A percentile compares a stretch with the other conserved stretches of the same genome.
phyloP scores from a whole-genome alignment of 2,113 vertebrate species.

The Nematolebias whitei region DNA sequence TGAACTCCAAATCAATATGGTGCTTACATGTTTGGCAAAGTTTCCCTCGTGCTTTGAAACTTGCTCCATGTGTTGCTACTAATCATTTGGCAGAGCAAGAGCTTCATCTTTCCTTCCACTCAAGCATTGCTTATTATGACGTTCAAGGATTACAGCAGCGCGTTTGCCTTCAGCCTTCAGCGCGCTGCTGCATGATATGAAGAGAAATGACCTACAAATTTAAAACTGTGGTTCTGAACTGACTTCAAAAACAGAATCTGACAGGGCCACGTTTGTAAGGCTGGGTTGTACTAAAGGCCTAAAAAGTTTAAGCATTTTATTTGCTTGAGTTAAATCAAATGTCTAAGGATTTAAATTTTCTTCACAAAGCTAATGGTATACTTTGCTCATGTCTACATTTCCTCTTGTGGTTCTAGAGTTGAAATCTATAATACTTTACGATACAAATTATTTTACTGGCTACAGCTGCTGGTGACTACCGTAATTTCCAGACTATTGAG shows the following conservation, averaged over 20 bases:
- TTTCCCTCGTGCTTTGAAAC: slow-evolving; percentile 23
- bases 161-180: slow-evolving; percentile 2
- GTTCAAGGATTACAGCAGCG: slow-evolving; percentile 3
- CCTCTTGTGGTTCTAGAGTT: not conserved
- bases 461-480: no score
- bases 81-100: slow-evolving; percentile 22
- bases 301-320: not conserved
- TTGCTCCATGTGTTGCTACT: slow-evolving; percentile 31
- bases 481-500: no score
- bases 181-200: not conserved
- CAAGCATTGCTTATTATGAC: slow-evolving; percentile 9
- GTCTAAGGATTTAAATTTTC: not conserved
- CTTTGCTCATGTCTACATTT: no score
- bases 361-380: not conserved
- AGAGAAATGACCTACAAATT: not conserved
- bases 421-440: no score
- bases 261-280: no score
- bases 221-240: not conserved
- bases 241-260: not conserved
- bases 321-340: not conserved
- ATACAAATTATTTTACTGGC: no score
- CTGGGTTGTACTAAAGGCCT: no score
- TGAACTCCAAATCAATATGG: slow-evolving; percentile 13
- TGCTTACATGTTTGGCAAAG: slow-evolving; percentile 16
- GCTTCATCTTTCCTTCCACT: slow-evolving; percentile 1